Evolutionary conservation across 2,888 invertebrate genomes (phyloP), one percentile per base, ranked within the genome.

Genomic region (Peribatodes rhomboidaria): DNA sequence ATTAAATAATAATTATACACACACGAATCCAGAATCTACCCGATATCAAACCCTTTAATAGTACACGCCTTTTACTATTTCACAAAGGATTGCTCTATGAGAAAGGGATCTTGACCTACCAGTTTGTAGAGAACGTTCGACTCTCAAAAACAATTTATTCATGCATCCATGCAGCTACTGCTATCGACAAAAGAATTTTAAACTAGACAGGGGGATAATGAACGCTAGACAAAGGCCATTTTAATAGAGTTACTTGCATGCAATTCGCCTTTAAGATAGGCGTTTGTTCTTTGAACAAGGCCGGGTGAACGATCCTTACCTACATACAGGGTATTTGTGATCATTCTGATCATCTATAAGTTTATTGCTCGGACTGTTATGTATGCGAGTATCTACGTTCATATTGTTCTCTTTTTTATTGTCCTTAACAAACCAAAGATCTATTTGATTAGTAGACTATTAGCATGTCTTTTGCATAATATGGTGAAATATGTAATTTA

Each of bases 81-180:
- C 82, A 92, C 90, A 91, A 92, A 90, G 77, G 85, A 82, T 71
- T 88, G 81, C 84, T 92, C 92, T 92, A 92, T 92, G 92, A 93
- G 93, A 92, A 93, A 90, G 87, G 91, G 88, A 91, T 91, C 92
- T 90, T 90, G 92, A 92, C 89, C 91, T 92, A 92, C 92, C 92
- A 93, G 93, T 93, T 92, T 88, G 82, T 87, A 85, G 85, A 80
- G 86, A 87, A 85, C 81, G 83, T 87, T 87, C 87, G 78, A 86
- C 83, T 89, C 86, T 86, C 83, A 88, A 90, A 89, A 90, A 89
- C 89, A 90, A 92, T 92, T 91, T 91, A 92, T 93, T 91, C 92
- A 91, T 92, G 89, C 90, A 90, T 88, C 87, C 87, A 87, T 88
- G 87, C 89, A 88, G 81, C 89, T 85, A 88, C 85, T 85, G 78